A percentile compares a stretch with the other conserved stretches of the same genome.
phyloP scores from a whole-genome alignment of 2,113 vertebrate genomes.

The Holacanthus passer region DNA sequence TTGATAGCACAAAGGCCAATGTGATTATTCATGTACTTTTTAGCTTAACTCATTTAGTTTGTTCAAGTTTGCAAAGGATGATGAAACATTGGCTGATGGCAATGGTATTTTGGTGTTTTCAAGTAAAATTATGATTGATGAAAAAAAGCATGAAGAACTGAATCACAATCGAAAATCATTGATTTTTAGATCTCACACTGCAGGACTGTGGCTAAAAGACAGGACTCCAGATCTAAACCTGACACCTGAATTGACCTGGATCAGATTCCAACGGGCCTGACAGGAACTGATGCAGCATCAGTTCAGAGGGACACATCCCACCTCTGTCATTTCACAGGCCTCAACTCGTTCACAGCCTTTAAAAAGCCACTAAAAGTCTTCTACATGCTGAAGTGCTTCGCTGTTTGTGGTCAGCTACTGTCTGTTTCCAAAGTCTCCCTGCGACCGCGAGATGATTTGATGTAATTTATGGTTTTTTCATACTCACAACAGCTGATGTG shows the following conservation, averaged over 20 bases:
- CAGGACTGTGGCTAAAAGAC: constrained; percentile 2
- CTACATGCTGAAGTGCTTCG: neutral
- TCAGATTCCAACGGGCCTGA: neutral
- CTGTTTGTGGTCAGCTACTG: constrained; percentile 29
- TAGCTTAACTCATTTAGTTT: neutral
- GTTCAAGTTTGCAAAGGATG: neutral
- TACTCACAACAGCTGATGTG: constrained; percentile 7
- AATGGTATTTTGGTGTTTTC: no score
- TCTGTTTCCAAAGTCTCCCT: constrained; percentile 8
- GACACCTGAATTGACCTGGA: constrained; percentile 14
- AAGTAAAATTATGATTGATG: neutral
- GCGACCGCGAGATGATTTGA: constrained; percentile 6
- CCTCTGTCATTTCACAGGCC: constrained; percentile 57
- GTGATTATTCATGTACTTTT: neutral
- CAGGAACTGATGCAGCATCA: constrained; percentile 3
- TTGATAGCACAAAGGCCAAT: neutral
- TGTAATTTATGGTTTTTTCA: neutral
- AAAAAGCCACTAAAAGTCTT: constrained; percentile 26
- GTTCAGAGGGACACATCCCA: constrained; percentile 17
- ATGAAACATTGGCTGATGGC: neutral
- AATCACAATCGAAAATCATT: neutral
- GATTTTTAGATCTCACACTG: constrained; percentile 6
- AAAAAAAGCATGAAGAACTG: neutral
- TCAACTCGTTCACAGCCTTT: constrained; percentile 41
- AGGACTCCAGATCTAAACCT: neutral